These are phyloP conservation scores for Camponotus pennsylvanicus DNA, from an alignment of 1,140 invertebrate species.

Conservation along the genomic window DNA sequence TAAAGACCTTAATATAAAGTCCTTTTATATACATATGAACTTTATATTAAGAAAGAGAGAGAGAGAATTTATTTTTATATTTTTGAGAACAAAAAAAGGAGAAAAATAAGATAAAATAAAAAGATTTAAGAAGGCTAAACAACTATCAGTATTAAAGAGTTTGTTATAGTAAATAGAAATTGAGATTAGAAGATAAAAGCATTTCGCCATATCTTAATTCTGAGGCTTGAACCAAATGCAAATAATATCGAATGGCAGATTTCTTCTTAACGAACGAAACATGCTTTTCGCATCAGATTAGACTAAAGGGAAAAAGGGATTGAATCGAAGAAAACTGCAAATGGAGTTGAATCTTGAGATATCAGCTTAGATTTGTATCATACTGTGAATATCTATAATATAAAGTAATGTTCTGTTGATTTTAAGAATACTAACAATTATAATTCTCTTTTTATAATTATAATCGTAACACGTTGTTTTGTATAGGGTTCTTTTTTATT, in stretches of 20 bases:
- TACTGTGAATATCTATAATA: background rate
- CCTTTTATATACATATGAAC: background rate
- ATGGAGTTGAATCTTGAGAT: background rate
- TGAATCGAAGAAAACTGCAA: constrained; percentile 5
- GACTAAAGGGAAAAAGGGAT: background rate
- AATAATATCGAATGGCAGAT: constrained; percentile 59
- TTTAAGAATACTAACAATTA: no score
- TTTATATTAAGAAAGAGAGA: no score
- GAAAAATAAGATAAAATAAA: background rate
- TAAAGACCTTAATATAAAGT: no score
- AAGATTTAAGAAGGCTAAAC: background rate
- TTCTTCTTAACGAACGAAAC: background rate
- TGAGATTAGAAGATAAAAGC: constrained; percentile 43
- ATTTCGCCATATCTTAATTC: constrained; percentile 59
- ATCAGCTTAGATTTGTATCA: background rate
- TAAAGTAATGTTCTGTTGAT: no score
- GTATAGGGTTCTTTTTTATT: no score
- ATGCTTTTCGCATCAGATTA: background rate
- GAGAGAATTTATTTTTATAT: background rate
- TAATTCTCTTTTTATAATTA: no score
- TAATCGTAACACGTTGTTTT: no score
- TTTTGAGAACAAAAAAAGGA: background rate
- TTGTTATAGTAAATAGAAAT: constrained; percentile 42
- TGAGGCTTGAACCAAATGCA: constrained; percentile 59
- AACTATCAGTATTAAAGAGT: constrained; percentile 46